phyloP scores from a whole-genome alignment of 2,888 invertebrate genomes.

The Hirtodrosophila confusa region DNA sequence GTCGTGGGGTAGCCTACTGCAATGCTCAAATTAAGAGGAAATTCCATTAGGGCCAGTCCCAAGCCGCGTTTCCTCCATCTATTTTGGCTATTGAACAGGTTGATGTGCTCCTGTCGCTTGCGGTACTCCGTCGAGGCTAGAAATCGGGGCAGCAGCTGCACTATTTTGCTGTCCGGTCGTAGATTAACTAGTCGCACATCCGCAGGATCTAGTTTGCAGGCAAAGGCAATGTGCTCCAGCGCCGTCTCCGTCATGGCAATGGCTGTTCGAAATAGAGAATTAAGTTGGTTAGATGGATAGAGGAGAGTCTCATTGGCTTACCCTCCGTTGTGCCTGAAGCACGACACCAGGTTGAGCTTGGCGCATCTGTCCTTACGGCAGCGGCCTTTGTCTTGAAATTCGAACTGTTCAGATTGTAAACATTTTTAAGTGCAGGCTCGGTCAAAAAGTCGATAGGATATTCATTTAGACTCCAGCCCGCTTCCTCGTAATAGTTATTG shows the following conservation, averaged over 20 bases:
- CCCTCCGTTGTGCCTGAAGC: slow-evolving; percentile 87
- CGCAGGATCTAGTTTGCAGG: slow-evolving; percentile 86
- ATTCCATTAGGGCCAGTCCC: slow-evolving; percentile 87
- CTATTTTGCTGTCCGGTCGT: slow-evolving; percentile 79
- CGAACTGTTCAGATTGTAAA: slow-evolving; percentile 86
- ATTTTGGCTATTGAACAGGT: slow-evolving; percentile 88
- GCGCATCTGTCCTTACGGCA: slow-evolving; percentile 88
- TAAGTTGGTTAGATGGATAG: background rate
- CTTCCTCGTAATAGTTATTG: slow-evolving; percentile 86
- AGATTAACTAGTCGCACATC: slow-evolving; percentile 86
- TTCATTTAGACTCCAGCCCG: slow-evolving; percentile 86
- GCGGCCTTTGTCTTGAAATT: slow-evolving; percentile 88
- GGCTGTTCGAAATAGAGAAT: slow-evolving; percentile 12
- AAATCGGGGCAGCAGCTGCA: slow-evolving; percentile 85
- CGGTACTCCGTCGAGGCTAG: slow-evolving; percentile 86
- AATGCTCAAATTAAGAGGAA: slow-evolving; percentile 28
- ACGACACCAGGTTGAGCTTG: slow-evolving; percentile 89
- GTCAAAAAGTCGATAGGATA: slow-evolving; percentile 77
- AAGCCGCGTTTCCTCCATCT: slow-evolving; percentile 92
- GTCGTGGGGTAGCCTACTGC: slow-evolving; percentile 85
- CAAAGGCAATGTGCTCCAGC: slow-evolving; percentile 88
- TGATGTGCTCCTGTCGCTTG: slow-evolving; percentile 85
- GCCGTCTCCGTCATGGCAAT: slow-evolving; percentile 87
- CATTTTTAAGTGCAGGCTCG: slow-evolving; percentile 84
- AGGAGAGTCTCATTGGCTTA: slow-evolving; percentile 6